These are phyloP conservation scores for Kuschelorhynchus macadamiae DNA, from an alignment of 2,888 invertebrate species.

Conservation along the genomic window DNA sequence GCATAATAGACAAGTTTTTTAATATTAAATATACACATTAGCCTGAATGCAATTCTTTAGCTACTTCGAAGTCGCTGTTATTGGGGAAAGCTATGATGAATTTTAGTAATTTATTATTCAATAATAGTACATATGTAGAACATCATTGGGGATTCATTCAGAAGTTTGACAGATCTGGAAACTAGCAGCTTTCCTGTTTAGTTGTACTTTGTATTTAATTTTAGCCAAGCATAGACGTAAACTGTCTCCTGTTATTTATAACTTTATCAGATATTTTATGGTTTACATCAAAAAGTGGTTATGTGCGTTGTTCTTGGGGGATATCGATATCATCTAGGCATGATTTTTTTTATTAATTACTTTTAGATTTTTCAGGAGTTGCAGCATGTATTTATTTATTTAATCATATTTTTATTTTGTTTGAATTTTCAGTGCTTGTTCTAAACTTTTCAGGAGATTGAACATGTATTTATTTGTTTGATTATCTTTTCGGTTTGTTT, in stretches of 20 bases:
- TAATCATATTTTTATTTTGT: too few relatives aligned
- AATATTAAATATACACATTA: too few relatives aligned
- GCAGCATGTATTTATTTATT: too few relatives aligned
- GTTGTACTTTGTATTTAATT: constrained; percentile 32
- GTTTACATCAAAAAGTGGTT: constrained; percentile 34
- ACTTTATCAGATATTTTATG: constrained; percentile 39
- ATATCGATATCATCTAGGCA: background rate
- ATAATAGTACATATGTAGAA: too few relatives aligned
- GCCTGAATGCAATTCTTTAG: too few relatives aligned
- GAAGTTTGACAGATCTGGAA: constrained; percentile 14
- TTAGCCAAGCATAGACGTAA: constrained; percentile 6
- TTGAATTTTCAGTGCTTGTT: background rate
- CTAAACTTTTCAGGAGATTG: background rate
- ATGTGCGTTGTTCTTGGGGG: constrained; percentile 21
- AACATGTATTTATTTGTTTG: background rate
- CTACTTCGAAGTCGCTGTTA: too few relatives aligned
- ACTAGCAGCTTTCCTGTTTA: constrained; percentile 45
- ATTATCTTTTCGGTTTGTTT: background rate
- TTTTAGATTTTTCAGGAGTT: background rate
- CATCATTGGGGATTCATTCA: background rate
- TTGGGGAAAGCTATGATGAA: too few relatives aligned
- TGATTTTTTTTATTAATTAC: background rate
- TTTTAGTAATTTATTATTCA: too few relatives aligned
- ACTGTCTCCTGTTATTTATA: constrained; percentile 7
- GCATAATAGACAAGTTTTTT: too few relatives aligned